These are phyloP conservation scores for Xestia rhomboidea DNA, from an alignment of 2,888 invertebrate species.

Conservation along the genomic window DNA sequence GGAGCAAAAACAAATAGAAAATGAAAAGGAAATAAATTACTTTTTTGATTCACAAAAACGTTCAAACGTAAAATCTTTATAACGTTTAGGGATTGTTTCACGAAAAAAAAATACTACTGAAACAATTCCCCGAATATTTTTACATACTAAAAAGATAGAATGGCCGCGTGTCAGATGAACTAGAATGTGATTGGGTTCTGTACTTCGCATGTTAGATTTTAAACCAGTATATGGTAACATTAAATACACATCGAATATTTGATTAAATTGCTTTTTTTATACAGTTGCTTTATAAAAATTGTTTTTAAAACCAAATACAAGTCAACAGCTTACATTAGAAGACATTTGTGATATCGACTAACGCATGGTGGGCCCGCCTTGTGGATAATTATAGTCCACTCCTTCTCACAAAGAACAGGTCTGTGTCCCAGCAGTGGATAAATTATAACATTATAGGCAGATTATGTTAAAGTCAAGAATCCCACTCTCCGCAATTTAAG, in stretches of 20 bases:
- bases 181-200: constrained; percentile 30
- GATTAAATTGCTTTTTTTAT: background rate
- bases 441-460: background rate
- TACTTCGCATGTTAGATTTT: background rate
- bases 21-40: constrained; percentile 49
- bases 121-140: constrained; percentile 62
- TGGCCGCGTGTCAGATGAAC: constrained; percentile 6
- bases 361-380: background rate
- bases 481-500: background rate
- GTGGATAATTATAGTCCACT: background rate
- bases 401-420: background rate
- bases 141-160: constrained; percentile 59
- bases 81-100: constrained; percentile 53
- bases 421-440: background rate
- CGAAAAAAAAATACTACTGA: constrained; percentile 49
- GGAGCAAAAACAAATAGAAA: constrained; percentile 32
- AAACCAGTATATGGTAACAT: background rate
- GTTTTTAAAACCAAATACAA: background rate
- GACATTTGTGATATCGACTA: background rate
- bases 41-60: constrained; percentile 38
- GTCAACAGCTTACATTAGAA: background rate
- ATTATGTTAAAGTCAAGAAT: background rate
- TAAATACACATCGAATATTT: background rate
- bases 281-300: background rate
- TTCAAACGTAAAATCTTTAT: constrained; percentile 55